Evolutionary conservation across 2,797 vertebrate species (phyloP), one percentile per base, ranked within the genome.

Genomic region (Xyrichtys novacula): DNA sequence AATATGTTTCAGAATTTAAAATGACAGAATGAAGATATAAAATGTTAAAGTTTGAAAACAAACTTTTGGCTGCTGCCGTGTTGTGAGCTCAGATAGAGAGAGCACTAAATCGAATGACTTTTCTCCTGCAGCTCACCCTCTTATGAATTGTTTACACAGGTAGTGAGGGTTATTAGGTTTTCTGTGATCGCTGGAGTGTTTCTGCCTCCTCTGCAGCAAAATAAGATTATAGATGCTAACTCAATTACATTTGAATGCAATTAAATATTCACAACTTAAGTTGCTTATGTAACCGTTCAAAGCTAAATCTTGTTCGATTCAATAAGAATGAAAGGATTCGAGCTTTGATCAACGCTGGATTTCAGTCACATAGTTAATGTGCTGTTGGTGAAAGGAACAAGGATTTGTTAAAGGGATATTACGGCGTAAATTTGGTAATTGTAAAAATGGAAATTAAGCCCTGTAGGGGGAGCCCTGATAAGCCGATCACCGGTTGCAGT

Each of bases 181-280:
- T 19, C 28, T 14, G 14, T 48, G 10, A 16, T 61, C 20, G 6
- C 32, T 53, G 19, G 0, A 17, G 10, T 11, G 17, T 50, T 32
- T 32, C 31, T 25, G 26, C 43, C 23, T 55, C 26, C 23, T 56
- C n/a, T 29, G 52, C 52, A 47, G 47, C 6, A 25, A 7, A 26
- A 49, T 49, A 16, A 48, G 52, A 63, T 70, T 39, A 47, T 20
- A 34, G 22, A 14, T 22, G 26, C 17, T 32, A 48, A 48, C 38
- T 47, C 4, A 55, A 63, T 48, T 5, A 53, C 29, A 36, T 14
- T 5, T 12, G 11, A 16, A 42, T 19, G 8, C 7, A 10, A 42
- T 42, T 20, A 42, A 19, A 20, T 49, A 56, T 56, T 42, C 48
- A 34, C 19, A 48, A 54, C 28, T 48, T 55, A 9, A 31, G 20